Evolutionary conservation across 2,888 invertebrate species (phyloP), one percentile per base, ranked within the genome.

Genomic region (Leptura quadrifasciata): DNA sequence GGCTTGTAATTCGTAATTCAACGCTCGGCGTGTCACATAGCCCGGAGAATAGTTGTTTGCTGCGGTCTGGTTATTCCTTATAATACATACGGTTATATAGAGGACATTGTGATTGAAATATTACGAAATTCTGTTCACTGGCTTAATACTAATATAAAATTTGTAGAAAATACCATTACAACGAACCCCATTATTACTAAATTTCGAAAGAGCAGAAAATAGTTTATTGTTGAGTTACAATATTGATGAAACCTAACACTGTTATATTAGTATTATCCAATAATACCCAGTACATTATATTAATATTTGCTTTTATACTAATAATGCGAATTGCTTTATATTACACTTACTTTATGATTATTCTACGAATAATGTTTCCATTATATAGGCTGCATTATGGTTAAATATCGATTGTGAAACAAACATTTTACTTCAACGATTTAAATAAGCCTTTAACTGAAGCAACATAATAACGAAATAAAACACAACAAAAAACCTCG

Each of bases 341-440:
- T 47, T 47, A 47, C n/a, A n/a, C 15, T 47, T 47, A 47, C 47
- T 47, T 47, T n/a, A 47, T n/a, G 47, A 47, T n/a, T 47, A 47
- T 47, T 47, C 47, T n/a, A 47, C n/a, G 39, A 47, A 47, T 47
- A 47, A 47, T 47, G 47, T 47, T 47, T 47, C 47, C n/a, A 39
- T 47, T n/a, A 47, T n/a, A 5, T 47, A 15, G 8, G 27, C 27
- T 31, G 27, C 27, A 31, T 31, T 5, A 31, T 31, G 4, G 27
- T 31, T 8, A 31, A 15, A 39, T 39, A 15, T 10, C 39, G 39
- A 39, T 39, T 39, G 15, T 31, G 15, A 2, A 39, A 39, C 2
- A 39, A 31, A 39, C 15, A 39, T 31, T 31, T 5, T 15, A 15
- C 12, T 39, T 39, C 39, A 15, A 39, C 12, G 12, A 39, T 15